Base-by-base conservation (phyloP, 2,888 invertebrate species). In the Fragum sueziense region DNA sequence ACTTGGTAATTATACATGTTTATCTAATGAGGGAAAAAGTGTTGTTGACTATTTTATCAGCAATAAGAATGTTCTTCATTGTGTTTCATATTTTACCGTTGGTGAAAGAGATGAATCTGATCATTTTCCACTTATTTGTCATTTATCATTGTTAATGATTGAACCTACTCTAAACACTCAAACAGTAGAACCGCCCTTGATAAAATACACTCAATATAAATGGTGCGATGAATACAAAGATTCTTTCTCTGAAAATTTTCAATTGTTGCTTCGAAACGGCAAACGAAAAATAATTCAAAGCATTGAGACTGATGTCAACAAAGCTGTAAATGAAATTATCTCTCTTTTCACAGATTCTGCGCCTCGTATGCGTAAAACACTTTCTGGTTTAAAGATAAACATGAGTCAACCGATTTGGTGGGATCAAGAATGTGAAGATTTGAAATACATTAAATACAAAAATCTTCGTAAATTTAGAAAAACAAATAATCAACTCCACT, bases 101-200 rank as follows among this genome's bases (percentile, higher is more conserved):
- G 7, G 61, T 11, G 33, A 72, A 41, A 37, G 72, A 27, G 72
- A 61, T 41, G 72, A 72, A 7, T 41, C 61, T 34, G 51, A 41
- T 31, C 62, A 72, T 37, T 72, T 34, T 51, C 72, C 72, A 22
- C n/a, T 52, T 7, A 52, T n/a, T n/a, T n/a, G n/a, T n/a, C n/a
- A n/a, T n/a, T n/a, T n/a, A n/a, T n/a, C n/a, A n/a, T n/a, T n/a
- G n/a, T n/a, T n/a, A n/a, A n/a, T n/a, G n/a, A n/a, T n/a, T n/a
- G 6, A 52, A 7, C 7, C 52, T n/a, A 52, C 20, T 11, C 7
- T 7, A 52, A 52, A 17, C 7, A 17, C 7, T 6, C 20, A 52
- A 6, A 52, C 52, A 52, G 7, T 37, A 6, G 14, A 37, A 9
- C 6, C 37, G 22, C 52, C 22, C 52, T 11, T n/a, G 20, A 11